phyloP scores from a whole-genome alignment of 2,888 invertebrate genomes.

The Phoenoteleia sp. region DNA sequence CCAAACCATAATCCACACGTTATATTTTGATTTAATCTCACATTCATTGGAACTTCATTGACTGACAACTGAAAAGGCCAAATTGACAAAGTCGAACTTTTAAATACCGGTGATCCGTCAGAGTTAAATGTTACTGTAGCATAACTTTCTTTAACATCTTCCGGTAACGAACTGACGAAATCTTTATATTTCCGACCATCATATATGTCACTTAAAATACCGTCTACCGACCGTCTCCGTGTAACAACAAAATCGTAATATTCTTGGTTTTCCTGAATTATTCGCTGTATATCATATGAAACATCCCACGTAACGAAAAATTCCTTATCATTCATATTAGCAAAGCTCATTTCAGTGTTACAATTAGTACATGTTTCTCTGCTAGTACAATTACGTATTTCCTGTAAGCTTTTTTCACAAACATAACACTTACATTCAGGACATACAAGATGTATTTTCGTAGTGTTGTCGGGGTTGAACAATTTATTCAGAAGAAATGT shows the following conservation, averaged over 20 bases:
- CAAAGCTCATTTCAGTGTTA: no score
- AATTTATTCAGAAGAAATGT: no score
- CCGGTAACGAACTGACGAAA: not conserved
- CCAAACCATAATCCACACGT: not conserved
- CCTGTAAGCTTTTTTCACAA: no score
- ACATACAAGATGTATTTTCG: no score
- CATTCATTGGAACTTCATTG: not conserved
- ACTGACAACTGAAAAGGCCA: not conserved
- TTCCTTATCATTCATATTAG: not conserved
- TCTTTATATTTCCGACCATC: not conserved
- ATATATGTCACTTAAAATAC: not conserved
- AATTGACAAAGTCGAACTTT: not conserved
- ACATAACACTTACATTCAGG: no score
- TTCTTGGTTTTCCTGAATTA: not conserved
- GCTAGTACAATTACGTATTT: no score
- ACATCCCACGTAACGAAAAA: not conserved
- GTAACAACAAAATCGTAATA: not conserved
- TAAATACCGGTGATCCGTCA: not conserved
- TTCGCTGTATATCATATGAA: not conserved
- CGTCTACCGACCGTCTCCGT: not conserved
- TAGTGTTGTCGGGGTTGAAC: no score
- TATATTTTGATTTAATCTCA: not conserved
- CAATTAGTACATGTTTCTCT: no score
- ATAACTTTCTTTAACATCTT: not conserved
- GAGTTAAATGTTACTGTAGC: not conserved